phyloP scores from a whole-genome alignment of 2,113 vertebrate genomes.

The Aegotheles bennettii region DNA sequence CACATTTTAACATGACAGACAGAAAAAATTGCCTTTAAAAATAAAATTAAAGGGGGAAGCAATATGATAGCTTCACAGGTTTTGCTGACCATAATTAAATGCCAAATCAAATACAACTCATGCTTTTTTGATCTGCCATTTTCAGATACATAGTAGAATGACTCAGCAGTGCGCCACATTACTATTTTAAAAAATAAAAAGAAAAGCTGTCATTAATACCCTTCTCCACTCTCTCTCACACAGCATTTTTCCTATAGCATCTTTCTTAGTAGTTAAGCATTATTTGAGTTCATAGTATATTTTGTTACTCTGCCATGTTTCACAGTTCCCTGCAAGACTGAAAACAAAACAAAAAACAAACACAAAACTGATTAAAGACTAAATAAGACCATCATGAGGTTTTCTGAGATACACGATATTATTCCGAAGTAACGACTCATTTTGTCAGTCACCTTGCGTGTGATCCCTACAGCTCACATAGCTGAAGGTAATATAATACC shows the following conservation, averaged over 20 bases:
- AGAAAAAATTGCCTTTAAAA: neutral
- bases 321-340: neutral
- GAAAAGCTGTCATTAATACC: neutral
- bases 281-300: neutral
- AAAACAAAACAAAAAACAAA: neutral
- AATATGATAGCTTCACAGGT: neutral
- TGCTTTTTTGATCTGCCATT: neutral
- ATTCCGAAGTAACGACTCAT: neutral
- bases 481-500: neutral
- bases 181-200: neutral
- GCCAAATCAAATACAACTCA: neutral
- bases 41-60: neutral
- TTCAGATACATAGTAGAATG: neutral
- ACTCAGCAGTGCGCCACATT: slow-evolving; percentile 5
- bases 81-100: neutral
- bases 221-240: slow-evolving; percentile 15
- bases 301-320: neutral
- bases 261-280: slow-evolving; percentile 29
- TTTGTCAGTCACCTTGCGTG: neutral
- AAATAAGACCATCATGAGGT: neutral
- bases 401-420: neutral
- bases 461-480: neutral
- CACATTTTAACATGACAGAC: neutral
- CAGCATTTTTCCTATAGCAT: neutral
- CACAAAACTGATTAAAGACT: neutral